Conservation (phyloP, 2,113 vertebrate species). For the Clarias magur region DNA sequence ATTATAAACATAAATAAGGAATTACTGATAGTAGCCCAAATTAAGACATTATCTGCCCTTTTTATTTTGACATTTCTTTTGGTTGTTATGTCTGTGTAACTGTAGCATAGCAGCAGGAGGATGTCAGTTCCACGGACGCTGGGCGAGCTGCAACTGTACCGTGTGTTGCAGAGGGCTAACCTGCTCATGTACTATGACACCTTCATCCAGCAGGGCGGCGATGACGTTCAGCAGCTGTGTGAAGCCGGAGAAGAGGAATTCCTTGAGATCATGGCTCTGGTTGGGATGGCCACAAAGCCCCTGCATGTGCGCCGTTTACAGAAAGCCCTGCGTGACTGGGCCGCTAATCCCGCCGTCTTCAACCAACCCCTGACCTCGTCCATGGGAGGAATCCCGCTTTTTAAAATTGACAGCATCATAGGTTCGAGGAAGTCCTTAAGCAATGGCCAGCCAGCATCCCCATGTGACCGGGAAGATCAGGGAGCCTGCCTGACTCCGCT, state of each 20-base stretch:
- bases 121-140: conserved; percentile 95
- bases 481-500: conserved; percentile 73
- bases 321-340: conserved; percentile 95
- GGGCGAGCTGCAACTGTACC: conserved; percentile 95
- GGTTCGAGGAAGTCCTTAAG: conserved; percentile 79
- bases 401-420: conserved; percentile 82
- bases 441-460: conserved; percentile 84
- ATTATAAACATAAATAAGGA: neutral
- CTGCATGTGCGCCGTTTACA: conserved; percentile 94
- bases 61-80: conserved; percentile 35
- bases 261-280: conserved; percentile 97
- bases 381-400: conserved; percentile 85
- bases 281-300: conserved; percentile 98
- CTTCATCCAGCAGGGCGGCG: conserved; percentile 98
- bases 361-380: conserved; percentile 83
- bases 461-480: conserved; percentile 75
- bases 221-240: conserved; percentile 95
- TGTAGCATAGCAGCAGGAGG: conserved; percentile 56
- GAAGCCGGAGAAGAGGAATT: conserved; percentile 97
- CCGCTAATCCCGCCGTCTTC: conserved; percentile 90
- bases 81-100: conserved; percentile 44
- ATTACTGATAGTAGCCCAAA: neutral
- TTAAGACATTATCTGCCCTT: neutral
- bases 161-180: conserved; percentile 93
- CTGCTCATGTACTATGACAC: conserved; percentile 97